Evolutionary conservation across 2,797 vertebrate species (phyloP).

Genomic region (Liparis tanakae): DNA sequence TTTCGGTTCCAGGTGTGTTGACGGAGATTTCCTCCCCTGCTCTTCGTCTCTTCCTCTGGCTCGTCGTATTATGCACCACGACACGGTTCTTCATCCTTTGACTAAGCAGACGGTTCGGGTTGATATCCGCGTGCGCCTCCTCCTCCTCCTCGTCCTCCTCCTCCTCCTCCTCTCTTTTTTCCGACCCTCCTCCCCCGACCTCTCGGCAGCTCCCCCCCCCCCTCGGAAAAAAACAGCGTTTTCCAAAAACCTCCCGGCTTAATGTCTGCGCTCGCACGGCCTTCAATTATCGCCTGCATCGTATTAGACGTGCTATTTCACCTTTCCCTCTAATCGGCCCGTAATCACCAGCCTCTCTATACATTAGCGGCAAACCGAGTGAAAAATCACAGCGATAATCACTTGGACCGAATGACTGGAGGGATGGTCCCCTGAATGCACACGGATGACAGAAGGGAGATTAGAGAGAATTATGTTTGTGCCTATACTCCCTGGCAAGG

Average conservation of each 20-base stretch:
- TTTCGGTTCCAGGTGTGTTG: no score
- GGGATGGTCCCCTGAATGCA: conserved; percentile 77
- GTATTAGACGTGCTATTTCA: conserved; percentile 82
- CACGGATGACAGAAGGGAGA: conserved; percentile 80
- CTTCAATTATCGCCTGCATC: conserved; percentile 78
- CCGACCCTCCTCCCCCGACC: conserved; percentile 51
- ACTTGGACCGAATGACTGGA: conserved; percentile 78
- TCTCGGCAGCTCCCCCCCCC: conserved; percentile 41
- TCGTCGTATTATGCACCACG: conserved; percentile 32
- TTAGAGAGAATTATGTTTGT: conserved; percentile 83
- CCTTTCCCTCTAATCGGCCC: conserved; percentile 79
- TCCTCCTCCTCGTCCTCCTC: no score
- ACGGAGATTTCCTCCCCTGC: conserved; percentile 23
- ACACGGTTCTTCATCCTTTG: conserved; percentile 47
- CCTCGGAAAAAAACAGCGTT: conserved; percentile 51
- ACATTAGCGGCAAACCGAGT: conserved; percentile 82
- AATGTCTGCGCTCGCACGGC: conserved; percentile 71
- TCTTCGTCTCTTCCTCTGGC: conserved; percentile 11
- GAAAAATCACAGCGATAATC: conserved; percentile 82
- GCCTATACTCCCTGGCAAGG: conserved; percentile 76
- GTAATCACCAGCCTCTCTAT: conserved; percentile 81
- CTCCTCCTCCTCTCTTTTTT: conserved; percentile 26
- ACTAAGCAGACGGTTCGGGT: conserved; percentile 54
- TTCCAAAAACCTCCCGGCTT: conserved; percentile 58
- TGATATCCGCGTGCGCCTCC: conserved; percentile 33